A percentile compares a stretch with the other conserved stretches of the same genome.
Conservation (phyloP, 2,113 vertebrate genomes). For the Dromaius novaehollandiae region DNA sequence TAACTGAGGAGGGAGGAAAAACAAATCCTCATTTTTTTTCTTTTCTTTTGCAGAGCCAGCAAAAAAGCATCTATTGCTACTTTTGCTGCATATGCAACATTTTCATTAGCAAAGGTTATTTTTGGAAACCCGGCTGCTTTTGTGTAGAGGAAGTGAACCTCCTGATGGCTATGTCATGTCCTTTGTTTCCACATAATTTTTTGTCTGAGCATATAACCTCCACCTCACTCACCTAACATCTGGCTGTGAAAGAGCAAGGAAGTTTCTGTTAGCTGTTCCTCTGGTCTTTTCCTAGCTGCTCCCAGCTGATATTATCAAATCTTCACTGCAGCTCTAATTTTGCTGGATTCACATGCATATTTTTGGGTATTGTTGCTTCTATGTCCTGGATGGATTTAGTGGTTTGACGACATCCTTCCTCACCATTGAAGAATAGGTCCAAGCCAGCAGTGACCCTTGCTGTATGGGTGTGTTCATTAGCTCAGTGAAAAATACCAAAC, state of each 20-base stretch:
- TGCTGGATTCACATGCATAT: not conserved
- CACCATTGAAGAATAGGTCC: not conserved
- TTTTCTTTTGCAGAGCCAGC: not conserved
- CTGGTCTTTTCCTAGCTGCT: not conserved
- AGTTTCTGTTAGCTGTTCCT: not conserved
- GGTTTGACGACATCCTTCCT: not conserved
- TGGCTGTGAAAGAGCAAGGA: not conserved
- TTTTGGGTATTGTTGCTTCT: not conserved
- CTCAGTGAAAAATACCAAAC: not conserved
- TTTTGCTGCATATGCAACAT: conserved; percentile 38
- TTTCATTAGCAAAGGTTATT: not conserved
- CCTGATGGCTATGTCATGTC: conserved; percentile 55
- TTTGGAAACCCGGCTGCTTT: conserved; percentile 33
- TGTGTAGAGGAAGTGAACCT: conserved; percentile 67
- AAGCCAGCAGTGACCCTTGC: not conserved
- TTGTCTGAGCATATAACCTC: not conserved
- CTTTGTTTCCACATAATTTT: conserved; percentile 28
- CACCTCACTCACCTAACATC: not conserved
- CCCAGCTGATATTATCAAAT: not conserved
- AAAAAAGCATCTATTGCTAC: not conserved
- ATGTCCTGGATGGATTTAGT: not conserved
- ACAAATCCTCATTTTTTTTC: fast-evolving
- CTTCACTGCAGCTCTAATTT: not conserved
- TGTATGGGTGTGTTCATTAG: not conserved
- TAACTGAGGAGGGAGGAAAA: not conserved